Conservation (phyloP, 2,797 vertebrate species). For the Pyrocephalus nanus region DNA sequence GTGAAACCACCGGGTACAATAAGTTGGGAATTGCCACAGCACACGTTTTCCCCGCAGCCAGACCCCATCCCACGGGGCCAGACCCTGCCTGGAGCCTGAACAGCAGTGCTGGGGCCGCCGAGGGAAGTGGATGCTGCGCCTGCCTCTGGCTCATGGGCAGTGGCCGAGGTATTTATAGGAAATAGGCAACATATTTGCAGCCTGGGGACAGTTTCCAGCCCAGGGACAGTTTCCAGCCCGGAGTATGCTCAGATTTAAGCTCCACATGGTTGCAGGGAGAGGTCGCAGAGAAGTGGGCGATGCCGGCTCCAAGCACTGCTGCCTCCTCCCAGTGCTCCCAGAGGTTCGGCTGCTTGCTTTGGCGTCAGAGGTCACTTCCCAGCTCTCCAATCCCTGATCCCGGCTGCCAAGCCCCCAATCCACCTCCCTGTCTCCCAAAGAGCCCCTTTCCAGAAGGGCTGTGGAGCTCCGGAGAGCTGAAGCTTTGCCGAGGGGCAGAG, state of each 20-base stretch:
- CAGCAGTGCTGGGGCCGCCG: not conserved
- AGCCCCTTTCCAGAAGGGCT: not conserved
- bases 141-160: not conserved
- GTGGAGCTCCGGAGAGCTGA: fast-evolving
- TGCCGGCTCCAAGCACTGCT: fast-evolving
- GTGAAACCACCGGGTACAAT: not conserved
- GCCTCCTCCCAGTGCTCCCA: not conserved
- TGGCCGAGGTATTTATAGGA: not conserved
- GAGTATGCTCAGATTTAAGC: not conserved
- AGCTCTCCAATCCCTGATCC: not conserved
- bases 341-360: not conserved
- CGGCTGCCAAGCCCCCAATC: fast-evolving
- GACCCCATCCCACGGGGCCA: fast-evolving
- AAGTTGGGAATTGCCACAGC: not conserved
- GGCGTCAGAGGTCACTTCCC: not conserved
- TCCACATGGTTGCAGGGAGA: fast-evolving
- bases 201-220: not conserved
- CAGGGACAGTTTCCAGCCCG: not conserved
- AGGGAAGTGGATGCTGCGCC: not conserved
- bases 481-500: not conserved
- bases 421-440: too few species aligned
- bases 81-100: not conserved
- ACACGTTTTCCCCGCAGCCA: not conserved
- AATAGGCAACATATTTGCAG: not conserved
- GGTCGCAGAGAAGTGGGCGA: fast-evolving